Percentiles rank a stretch among this genome's conserved stretches.
Conservation (phyloP, 1,140 invertebrate species). For the Dendroctonus ponderosae region DNA sequence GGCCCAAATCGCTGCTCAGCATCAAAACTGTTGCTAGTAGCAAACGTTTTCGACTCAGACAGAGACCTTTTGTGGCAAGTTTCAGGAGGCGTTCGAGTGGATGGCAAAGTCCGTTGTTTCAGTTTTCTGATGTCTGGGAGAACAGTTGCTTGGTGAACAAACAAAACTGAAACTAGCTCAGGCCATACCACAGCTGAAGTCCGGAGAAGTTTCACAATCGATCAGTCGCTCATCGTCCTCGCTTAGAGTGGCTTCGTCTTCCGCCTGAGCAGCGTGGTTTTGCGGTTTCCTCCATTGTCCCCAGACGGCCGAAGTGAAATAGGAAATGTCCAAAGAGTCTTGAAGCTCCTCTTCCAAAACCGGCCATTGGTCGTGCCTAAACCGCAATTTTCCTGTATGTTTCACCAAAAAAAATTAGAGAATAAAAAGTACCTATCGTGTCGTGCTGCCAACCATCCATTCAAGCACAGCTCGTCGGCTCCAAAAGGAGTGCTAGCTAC, state of each 20-base stretch:
- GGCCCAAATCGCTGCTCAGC: slow-evolving; percentile 29
- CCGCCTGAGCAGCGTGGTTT: slow-evolving; percentile 14
- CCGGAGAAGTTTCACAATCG: slow-evolving; percentile 28
- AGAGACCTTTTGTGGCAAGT: slow-evolving; percentile 58
- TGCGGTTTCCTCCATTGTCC: slow-evolving; percentile 4
- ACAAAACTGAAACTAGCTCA: slow-evolving; percentile 2
- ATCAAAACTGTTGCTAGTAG: slow-evolving; percentile 42
- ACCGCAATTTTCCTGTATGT: background rate
- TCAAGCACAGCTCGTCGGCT: slow-evolving; percentile 68
- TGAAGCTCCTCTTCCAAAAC: slow-evolving; percentile 66
- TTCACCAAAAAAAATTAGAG: slow-evolving; percentile 1
- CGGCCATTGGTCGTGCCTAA: slow-evolving; percentile 74
- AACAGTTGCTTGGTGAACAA: background rate
- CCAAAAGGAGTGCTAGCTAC: slow-evolving; percentile 80
- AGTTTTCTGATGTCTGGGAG: slow-evolving; percentile 30
- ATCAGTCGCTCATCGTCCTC: slow-evolving; percentile 23
- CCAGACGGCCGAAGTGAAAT: slow-evolving; percentile 24
- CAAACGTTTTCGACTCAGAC: slow-evolving; percentile 64
- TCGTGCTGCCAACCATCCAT: slow-evolving; percentile 81
- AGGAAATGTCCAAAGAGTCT: slow-evolving; percentile 21
- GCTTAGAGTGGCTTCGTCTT: slow-evolving; percentile 30
- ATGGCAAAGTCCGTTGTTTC: slow-evolving; percentile 58
- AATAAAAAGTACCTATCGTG: slow-evolving; percentile 59
- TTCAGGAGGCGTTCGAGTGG: slow-evolving; percentile 51
- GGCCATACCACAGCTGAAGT: slow-evolving; percentile 26